These are phyloP conservation scores for Plagodis pulveraria DNA, from an alignment of 2,888 invertebrate species.

Conservation along the genomic window DNA sequence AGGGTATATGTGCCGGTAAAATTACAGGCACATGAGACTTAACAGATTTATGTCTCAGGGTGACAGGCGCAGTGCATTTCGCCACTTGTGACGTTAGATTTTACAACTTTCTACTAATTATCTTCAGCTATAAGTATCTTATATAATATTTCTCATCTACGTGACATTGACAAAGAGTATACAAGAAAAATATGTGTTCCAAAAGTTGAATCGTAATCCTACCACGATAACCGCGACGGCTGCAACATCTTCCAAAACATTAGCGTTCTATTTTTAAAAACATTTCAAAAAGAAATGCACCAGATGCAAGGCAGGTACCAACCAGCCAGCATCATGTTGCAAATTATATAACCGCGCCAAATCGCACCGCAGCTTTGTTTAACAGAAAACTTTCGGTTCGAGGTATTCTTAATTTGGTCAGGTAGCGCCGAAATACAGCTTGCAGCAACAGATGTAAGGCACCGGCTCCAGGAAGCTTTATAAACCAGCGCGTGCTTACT, in stretches of 20 bases:
- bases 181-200: conserved; percentile 46
- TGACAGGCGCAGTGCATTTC: too few species aligned
- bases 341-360: conserved; percentile 61
- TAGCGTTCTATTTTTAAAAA: conserved; percentile 66
- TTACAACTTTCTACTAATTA: too few species aligned
- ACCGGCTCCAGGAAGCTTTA: conserved; percentile 65
- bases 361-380: conserved; percentile 33
- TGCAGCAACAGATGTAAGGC: conserved; percentile 77
- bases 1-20: too few species aligned
- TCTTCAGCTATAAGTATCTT: too few species aligned
- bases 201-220: conserved; percentile 12
- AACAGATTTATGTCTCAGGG: too few species aligned
- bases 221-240: conserved; percentile 43
- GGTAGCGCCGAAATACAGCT: conserved; percentile 73
- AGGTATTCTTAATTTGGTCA: conserved; percentile 45
- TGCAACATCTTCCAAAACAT: conserved; percentile 46
- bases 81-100: too few species aligned
- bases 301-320: conserved; percentile 80
- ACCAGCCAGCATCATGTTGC: conserved; percentile 75
- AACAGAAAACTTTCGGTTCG: conserved; percentile 6
- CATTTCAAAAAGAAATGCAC: conserved; percentile 63
- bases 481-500: conserved; percentile 76
- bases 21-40: too few species aligned
- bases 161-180: conserved; percentile 32
- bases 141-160: too few species aligned